A percentile compares a stretch with the other conserved stretches of the same genome.
Evolutionary conservation across 2,888 invertebrate genomes (phyloP).

Genomic region (Archaeoteleia sp.): DNA sequence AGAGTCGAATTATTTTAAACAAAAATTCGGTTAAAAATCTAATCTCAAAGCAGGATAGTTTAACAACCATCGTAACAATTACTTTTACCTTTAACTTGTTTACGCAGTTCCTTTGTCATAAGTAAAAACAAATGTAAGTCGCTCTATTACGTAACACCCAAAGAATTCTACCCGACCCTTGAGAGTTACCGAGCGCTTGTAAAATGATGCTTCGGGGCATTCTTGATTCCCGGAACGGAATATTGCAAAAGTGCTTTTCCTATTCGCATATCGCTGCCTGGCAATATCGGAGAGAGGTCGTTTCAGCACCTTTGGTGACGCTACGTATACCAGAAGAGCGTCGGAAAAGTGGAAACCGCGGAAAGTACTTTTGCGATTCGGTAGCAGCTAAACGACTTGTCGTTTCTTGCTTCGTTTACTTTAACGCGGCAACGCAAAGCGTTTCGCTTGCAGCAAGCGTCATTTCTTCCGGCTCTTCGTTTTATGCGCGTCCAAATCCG

Average conservation of each 20-base stretch:
- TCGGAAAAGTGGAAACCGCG: constrained; percentile 30
- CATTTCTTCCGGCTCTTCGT: constrained; percentile 28
- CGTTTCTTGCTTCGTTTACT: constrained; percentile 49
- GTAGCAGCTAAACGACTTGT: constrained; percentile 23
- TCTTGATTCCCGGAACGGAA: constrained; percentile 14
- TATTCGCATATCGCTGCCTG: constrained; percentile 13
- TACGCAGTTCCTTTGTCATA: no score
- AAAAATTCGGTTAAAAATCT: no score
- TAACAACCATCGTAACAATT: no score
- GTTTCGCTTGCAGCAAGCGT: constrained; percentile 4
- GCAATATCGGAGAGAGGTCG: constrained; percentile 22
- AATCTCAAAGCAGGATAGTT: no score
- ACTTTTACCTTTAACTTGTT: no score
- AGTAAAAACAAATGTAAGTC: no score
- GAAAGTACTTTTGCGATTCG: constrained; percentile 22
- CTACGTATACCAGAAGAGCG: neutral
- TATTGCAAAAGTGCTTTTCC: constrained; percentile 12
- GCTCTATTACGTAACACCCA: no score
- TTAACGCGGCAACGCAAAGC: constrained; percentile 25
- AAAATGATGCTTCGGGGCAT: constrained; percentile 22
- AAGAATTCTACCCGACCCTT: no score
- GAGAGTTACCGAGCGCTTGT: constrained; percentile 26
- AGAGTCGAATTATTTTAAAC: no score
- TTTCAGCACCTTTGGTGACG: constrained; percentile 12
- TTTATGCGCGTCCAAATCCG: constrained; percentile 26